These are phyloP conservation scores for Euglossa dilemma DNA, from an alignment of 1,140 invertebrate genomes.

Conservation along the genomic window DNA sequence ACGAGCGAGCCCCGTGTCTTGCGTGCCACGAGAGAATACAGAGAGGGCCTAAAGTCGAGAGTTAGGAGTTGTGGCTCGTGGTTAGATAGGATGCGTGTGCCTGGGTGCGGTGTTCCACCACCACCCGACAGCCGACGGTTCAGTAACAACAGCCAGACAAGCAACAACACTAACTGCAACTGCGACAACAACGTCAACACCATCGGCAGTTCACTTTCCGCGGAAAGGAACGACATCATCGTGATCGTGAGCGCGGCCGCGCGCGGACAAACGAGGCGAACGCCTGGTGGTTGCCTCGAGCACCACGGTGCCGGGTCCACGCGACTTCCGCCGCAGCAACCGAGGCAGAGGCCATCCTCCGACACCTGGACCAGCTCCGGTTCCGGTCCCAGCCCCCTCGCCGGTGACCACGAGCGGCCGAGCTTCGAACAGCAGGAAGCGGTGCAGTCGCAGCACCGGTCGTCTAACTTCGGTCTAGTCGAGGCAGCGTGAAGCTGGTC, in stretches of 20 bases:
- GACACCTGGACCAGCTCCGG: not conserved
- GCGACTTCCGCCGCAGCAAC: not conserved
- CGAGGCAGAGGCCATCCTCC: not conserved
- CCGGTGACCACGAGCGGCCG: too few relatives aligned
- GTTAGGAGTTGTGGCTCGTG: slow-evolving; percentile 77
- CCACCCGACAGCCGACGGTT: slow-evolving; percentile 66
- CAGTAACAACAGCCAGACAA: slow-evolving; percentile 37
- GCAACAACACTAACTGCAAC: slow-evolving; percentile 26
- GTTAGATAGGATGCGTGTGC: slow-evolving; percentile 82
- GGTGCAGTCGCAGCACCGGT: not conserved
- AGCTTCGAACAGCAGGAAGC: too few relatives aligned
- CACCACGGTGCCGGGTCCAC: not conserved
- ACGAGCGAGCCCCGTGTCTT: slow-evolving; percentile 27
- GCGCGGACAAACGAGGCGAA: slow-evolving; percentile 16
- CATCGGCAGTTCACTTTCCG: not conserved
- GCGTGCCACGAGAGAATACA: slow-evolving; percentile 50
- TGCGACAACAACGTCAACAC: slow-evolving; percentile 28
- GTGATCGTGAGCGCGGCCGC: not conserved
- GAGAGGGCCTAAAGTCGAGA: slow-evolving; percentile 66
- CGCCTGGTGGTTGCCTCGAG: slow-evolving; percentile 22
- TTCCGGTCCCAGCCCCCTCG: not conserved
- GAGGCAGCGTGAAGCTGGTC: not conserved
- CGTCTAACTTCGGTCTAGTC: not conserved
- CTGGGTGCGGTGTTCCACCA: slow-evolving; percentile 81
- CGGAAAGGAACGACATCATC: not conserved